Conservation (phyloP, 2,888 invertebrate species). For the Oscheius sp. region DNA sequence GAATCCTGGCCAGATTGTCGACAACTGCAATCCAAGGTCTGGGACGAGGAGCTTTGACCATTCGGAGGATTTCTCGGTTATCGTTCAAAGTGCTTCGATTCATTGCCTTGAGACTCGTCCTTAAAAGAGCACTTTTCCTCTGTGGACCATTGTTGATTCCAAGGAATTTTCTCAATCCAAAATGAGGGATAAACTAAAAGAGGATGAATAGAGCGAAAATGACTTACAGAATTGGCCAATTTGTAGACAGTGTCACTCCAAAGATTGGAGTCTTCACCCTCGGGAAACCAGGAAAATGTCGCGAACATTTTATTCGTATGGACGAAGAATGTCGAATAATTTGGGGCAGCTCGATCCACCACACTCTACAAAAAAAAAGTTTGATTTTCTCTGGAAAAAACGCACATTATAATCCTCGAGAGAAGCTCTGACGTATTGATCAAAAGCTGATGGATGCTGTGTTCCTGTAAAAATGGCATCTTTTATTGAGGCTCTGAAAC, state of each 20-base stretch:
- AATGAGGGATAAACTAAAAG: conserved; percentile 54
- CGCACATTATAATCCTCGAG: conserved; percentile 43
- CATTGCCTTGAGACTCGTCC: conserved; percentile 30
- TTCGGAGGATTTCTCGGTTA: conserved; percentile 13
- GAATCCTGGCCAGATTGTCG: conserved; percentile 87
- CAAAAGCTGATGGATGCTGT: conserved; percentile 48
- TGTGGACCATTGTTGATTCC: conserved; percentile 56
- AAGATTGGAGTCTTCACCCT: conserved; percentile 38
- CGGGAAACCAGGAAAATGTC: conserved; percentile 58
- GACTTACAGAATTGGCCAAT: conserved; percentile 21
- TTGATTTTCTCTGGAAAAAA: neutral
- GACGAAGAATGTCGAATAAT: conserved; percentile 57
- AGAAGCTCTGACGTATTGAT: conserved; percentile 56
- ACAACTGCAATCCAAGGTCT: conserved; percentile 72
- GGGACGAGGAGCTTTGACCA: conserved; percentile 26
- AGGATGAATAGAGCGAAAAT: neutral
- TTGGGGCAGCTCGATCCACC: conserved; percentile 50
- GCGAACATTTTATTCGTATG: conserved; percentile 49
- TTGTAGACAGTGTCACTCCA: conserved; percentile 41
- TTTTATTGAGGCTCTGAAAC: conserved; percentile 32
- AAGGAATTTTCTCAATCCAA: conserved; percentile 64
- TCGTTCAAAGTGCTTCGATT: conserved; percentile 38
- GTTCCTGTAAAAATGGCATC: conserved; percentile 52
- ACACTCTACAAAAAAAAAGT: conserved; percentile 36
- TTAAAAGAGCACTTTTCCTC: conserved; percentile 41